Conservation (phyloP, 1,140 invertebrate species). For the Nebria ingens region DNA sequence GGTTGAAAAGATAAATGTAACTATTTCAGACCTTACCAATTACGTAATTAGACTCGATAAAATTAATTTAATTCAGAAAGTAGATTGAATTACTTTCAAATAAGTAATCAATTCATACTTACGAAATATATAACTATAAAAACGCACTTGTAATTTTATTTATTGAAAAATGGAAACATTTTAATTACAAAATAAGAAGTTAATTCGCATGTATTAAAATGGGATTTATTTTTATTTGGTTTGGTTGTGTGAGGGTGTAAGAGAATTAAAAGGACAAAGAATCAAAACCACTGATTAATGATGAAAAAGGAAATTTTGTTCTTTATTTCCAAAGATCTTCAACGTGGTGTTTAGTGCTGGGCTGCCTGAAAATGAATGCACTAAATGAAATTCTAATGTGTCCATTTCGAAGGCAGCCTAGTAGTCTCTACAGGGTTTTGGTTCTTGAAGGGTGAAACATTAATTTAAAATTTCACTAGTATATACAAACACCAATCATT, state of each 20-base stretch:
- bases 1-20: too few relatives aligned
- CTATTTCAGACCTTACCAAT: too few relatives aligned
- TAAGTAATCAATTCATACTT: too few relatives aligned
- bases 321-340: conserved; percentile 44
- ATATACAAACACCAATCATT: conserved; percentile 18
- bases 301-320: conserved; percentile 40
- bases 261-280: conserved; percentile 12
- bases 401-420: conserved; percentile 22
- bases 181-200: too few relatives aligned
- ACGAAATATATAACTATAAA: too few relatives aligned
- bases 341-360: conserved; percentile 33
- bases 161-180: too few relatives aligned
- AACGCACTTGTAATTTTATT: too few relatives aligned
- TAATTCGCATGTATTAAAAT: too few relatives aligned
- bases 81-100: too few relatives aligned
- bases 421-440: conserved; percentile 24
- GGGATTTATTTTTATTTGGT: too few relatives aligned
- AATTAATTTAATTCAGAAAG: too few relatives aligned
- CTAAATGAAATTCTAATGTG: conserved; percentile 7
- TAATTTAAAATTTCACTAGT: conserved; percentile 16
- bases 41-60: too few relatives aligned
- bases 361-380: conserved; percentile 36
- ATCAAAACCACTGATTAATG: conserved; percentile 25
- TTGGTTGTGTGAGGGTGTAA: background rate
- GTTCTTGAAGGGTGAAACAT: conserved; percentile 22